Percentiles rank a stretch among this genome's conserved stretches.
Conservation (phyloP, 2,888 invertebrate genomes). For the Deroplatys truncata region DNA sequence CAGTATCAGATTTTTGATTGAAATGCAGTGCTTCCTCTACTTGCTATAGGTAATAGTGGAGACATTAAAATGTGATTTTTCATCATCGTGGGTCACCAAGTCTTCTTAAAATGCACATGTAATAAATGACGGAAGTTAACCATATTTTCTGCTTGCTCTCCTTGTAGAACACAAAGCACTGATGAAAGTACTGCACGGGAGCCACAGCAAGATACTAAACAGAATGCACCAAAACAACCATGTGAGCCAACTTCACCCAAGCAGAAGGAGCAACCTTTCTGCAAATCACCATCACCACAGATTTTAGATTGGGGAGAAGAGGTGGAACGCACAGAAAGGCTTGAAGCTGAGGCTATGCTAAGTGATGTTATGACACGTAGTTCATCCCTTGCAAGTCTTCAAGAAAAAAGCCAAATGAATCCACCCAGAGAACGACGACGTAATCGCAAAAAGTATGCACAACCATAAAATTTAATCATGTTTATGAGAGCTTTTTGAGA, state of each 20-base stretch:
- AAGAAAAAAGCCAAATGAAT: slow-evolving; percentile 4
- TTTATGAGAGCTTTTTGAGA: background rate
- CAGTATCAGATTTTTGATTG: too few species aligned
- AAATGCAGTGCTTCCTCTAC: too few species aligned
- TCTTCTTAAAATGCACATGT: too few species aligned
- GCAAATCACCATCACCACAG: slow-evolving; percentile 24
- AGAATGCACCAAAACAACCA: background rate
- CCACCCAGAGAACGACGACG: background rate
- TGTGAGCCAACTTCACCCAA: background rate
- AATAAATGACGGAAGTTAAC: too few species aligned
- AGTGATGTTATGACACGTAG: slow-evolving; percentile 49
- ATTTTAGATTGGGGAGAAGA: slow-evolving; percentile 58
- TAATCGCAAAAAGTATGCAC: slow-evolving; percentile 31
- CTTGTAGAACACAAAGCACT: background rate
- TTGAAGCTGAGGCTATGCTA: slow-evolving; percentile 46
- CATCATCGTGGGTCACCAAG: too few species aligned
- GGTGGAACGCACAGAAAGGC: slow-evolving; percentile 51
- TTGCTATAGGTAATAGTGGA: too few species aligned
- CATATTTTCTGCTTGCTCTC: too few species aligned
- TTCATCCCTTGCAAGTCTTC: slow-evolving; percentile 51
- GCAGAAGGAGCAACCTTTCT: background rate
- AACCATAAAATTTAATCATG: slow-evolving; percentile 29
- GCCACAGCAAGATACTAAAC: background rate
- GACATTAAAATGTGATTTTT: too few species aligned
- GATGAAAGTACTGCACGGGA: background rate